Conservation (phyloP, 2,888 invertebrate species). For the Aleiodes testaceus region DNA sequence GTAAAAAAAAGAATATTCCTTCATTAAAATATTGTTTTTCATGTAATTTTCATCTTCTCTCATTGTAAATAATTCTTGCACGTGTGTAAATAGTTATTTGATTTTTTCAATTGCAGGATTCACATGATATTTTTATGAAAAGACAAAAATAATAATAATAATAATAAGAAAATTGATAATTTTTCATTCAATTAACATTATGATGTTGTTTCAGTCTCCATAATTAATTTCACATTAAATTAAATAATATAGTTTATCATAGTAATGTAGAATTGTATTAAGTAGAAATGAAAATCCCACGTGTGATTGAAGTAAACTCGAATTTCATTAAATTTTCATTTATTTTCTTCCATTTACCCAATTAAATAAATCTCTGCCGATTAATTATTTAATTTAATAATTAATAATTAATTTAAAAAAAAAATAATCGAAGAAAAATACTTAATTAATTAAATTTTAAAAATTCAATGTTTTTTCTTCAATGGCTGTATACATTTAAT, state of each 20-base stretch:
- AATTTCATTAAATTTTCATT: too few species aligned
- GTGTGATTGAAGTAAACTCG: too few species aligned
- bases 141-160: too few species aligned
- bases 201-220: too few species aligned
- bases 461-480: slow-evolving; percentile 28
- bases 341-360: too few species aligned
- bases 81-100: slow-evolving; percentile 21
- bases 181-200: too few species aligned
- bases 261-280: too few species aligned
- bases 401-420: background rate
- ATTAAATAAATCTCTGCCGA: too few species aligned
- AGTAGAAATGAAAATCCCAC: too few species aligned
- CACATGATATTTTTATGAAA: background rate
- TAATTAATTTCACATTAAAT: too few species aligned
- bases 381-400: background rate
- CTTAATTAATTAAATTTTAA: background rate
- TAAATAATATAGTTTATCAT: too few species aligned
- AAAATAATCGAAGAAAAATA: background rate
- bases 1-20: background rate
- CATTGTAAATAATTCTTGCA: slow-evolving; percentile 29
- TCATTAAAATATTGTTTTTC: background rate
- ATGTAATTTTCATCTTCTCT: slow-evolving; percentile 11
- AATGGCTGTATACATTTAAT: slow-evolving; percentile 21
- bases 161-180: too few species aligned
- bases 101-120: slow-evolving; percentile 10